Evolutionary conservation across 2,888 invertebrate species (phyloP).

Genomic region (Dryocosmus kuriphilus): DNA sequence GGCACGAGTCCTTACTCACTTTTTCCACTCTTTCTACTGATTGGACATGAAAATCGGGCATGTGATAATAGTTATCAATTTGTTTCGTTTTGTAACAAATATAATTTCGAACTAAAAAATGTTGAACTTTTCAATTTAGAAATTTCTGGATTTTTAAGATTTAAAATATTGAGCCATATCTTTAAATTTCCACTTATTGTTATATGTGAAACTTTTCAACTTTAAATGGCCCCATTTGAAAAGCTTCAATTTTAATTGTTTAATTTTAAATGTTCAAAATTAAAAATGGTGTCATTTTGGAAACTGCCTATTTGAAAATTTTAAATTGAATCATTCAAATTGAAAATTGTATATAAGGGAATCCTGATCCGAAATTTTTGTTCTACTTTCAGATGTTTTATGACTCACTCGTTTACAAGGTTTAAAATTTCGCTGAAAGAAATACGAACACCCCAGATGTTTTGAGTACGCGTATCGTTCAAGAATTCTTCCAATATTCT

Average conservation of each 20-base stretch:
- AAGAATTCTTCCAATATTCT: not conserved
- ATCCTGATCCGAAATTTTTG: not conserved
- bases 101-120: too few relatives aligned
- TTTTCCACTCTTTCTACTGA: not conserved
- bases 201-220: too few relatives aligned
- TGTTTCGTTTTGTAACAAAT: too few relatives aligned
- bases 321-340: not conserved
- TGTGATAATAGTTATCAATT: not conserved
- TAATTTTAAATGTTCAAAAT: too few relatives aligned
- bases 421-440: not conserved
- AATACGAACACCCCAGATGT: not conserved
- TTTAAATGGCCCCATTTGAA: too few relatives aligned
- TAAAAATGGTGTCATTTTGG: too few relatives aligned
- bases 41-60: not conserved
- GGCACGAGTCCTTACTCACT: slow-evolving; percentile 14
- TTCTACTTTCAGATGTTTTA: not conserved
- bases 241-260: too few relatives aligned
- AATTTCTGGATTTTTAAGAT: too few relatives aligned
- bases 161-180: too few relatives aligned
- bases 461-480: not conserved
- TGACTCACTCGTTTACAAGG: not conserved
- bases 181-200: too few relatives aligned
- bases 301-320: not conserved
- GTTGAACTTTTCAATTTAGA: too few relatives aligned
- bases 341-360: not conserved